Base-by-base conservation (phyloP, 2,888 invertebrate genomes). In the Eulithis prunata region DNA sequence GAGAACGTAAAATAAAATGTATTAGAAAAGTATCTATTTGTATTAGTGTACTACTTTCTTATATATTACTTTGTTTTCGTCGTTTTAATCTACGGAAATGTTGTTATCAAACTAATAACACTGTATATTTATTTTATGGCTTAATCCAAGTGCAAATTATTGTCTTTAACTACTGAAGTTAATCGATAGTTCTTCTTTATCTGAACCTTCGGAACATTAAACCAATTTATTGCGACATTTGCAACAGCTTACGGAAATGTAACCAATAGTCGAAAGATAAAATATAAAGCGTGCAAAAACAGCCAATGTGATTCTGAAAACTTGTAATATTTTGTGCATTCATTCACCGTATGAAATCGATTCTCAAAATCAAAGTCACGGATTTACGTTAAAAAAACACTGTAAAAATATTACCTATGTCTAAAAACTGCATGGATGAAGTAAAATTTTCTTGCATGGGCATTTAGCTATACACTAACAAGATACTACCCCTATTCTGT, bases 161-260 rank as follows among this genome's bases (percentile, higher is more conserved):
- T 77, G 76, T 75, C 76, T 72, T 72, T 81, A 81, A 85, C 78
- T 78, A 77, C 78, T 63, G 69, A 79, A 81, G 74, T 81, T 80
- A 72, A 62, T 68, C 66, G 62, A 80, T 80, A 75, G 70, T 71
- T 78, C 64, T 71, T 75, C 74, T 66, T 69, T 71, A 72, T 72
- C 71, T 72, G 28, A 43, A 2, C 54, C 21, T 68, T 58, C 72
- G 72, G 70, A 66, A 75, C 81, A 75, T 81, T 73, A 76, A 66
- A 71, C 71, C 67, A 75, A 79, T 78, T 69, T 76, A 71, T 56
- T 43, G 68, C 66, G 46, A 41, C 51, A 43, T 70, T 56, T 38
- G 69, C 66, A 43, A 41, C 51, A 43, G 8, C 43, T 21, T 12
- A 13, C 28, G 28, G 21, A 45, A 56, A 45, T 45, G 45, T 43